Evolutionary conservation across 2,797 vertebrate genomes (phyloP).

Genomic region (Phoebastria nigripes): DNA sequence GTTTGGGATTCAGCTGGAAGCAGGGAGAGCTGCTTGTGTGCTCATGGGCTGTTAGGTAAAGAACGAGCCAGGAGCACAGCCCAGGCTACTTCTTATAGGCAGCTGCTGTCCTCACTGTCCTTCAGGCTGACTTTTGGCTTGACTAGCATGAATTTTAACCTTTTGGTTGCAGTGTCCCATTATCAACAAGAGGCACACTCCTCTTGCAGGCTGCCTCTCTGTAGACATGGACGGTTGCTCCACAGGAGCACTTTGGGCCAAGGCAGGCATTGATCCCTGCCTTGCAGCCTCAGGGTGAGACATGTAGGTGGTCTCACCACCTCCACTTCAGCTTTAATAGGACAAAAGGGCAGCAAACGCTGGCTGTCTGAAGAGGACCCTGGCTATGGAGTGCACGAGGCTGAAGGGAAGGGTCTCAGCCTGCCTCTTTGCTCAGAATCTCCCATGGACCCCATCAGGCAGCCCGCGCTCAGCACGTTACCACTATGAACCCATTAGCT

Average conservation of each 20-base stretch:
- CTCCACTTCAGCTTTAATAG: background rate
- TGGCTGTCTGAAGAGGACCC: background rate
- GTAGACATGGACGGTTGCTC: rapidly evolving
- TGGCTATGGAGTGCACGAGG: rapidly evolving
- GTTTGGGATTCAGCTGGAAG: background rate
- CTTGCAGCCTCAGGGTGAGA: background rate
- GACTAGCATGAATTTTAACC: rapidly evolving
- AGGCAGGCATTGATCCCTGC: background rate
- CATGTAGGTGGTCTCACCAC: background rate
- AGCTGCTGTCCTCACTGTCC: background rate
- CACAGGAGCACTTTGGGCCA: background rate
- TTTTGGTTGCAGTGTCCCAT: background rate
- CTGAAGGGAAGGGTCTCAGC: background rate
- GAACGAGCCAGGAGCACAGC: background rate
- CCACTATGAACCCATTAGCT: background rate
- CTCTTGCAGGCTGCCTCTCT: background rate
- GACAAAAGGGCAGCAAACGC: too few species aligned
- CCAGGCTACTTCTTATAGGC: background rate
- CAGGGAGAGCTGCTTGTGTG: background rate
- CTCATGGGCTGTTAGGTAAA: background rate
- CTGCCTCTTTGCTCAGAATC: background rate
- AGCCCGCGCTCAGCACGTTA: rapidly evolving
- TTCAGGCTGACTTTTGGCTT: background rate
- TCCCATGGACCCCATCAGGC: background rate
- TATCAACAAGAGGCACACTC: rapidly evolving